A percentile compares a stretch with the other conserved stretches of the same genome.
Conservation (phyloP, 2,888 invertebrate genomes). For the Automeris io region DNA sequence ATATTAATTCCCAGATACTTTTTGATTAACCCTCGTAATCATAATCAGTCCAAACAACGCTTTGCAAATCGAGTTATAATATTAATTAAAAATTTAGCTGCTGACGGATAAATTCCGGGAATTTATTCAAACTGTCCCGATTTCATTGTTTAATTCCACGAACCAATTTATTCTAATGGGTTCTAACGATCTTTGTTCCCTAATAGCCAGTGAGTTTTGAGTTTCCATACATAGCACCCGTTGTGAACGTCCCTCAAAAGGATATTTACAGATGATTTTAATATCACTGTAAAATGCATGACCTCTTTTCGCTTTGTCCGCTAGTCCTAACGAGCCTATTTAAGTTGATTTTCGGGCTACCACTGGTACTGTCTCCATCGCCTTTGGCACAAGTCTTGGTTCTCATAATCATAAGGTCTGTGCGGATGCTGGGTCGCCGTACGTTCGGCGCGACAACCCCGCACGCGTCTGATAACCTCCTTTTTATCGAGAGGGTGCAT, state of each 20-base stretch:
- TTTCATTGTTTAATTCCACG: conserved; percentile 25
- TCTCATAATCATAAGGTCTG: conserved; percentile 92
- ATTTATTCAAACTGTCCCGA: conserved; percentile 27
- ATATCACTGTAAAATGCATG: conserved; percentile 72
- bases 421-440: conserved; percentile 89
- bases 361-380: conserved; percentile 79
- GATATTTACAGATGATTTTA: conserved; percentile 11
- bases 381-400: conserved; percentile 87
- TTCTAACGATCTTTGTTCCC: conserved; percentile 2
- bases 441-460: conserved; percentile 94
- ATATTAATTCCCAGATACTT: too few species aligned
- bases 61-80: conserved; percentile 20
- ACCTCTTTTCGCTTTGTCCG: conserved; percentile 62
- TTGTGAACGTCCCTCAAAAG: conserved; percentile 1
- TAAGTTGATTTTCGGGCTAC: conserved; percentile 68
- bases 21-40: too few species aligned
- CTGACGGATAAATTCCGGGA: conserved; percentile 16
- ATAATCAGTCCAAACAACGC: conserved; percentile 8
- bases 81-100: conserved; percentile 22
- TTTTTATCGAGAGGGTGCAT: conserved; percentile 87
- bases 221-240: conserved; percentile 8
- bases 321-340: conserved; percentile 65
- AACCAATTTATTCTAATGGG: conserved; percentile 19
- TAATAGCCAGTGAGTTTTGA: not conserved
- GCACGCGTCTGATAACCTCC: conserved; percentile 90